These are phyloP conservation scores for Trachymyrmex cornetzi DNA, from an alignment of 1,140 invertebrate species.

Conservation along the genomic window DNA sequence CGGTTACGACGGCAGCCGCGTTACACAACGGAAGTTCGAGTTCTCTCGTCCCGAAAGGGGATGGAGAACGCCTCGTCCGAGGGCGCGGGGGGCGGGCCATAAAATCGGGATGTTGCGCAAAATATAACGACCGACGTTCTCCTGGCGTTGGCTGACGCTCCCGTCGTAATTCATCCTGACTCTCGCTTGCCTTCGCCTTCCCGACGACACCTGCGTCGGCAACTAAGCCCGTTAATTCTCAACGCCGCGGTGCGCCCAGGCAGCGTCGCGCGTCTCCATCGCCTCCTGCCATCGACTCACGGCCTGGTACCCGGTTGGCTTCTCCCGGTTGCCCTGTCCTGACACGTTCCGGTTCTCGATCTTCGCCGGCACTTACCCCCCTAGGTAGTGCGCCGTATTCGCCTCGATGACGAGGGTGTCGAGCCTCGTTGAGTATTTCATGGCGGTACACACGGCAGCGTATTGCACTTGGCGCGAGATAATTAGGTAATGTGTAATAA, in stretches of 20 bases:
- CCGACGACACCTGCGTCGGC: constrained; percentile 84
- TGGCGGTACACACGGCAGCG: background rate
- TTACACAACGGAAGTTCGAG: constrained; percentile 76
- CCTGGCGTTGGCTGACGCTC: constrained; percentile 82
- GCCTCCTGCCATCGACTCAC: constrained; percentile 71
- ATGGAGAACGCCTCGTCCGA: constrained; percentile 56
- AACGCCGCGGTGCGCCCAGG: constrained; percentile 77
- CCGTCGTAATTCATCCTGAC: constrained; percentile 83
- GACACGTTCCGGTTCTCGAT: constrained; percentile 71
- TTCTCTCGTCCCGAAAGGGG: constrained; percentile 64
- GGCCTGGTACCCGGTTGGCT: constrained; percentile 51
- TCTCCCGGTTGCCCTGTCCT: constrained; percentile 51
- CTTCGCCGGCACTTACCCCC: constrained; percentile 56
- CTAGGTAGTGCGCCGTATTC: constrained; percentile 42
- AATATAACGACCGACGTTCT: constrained; percentile 83
- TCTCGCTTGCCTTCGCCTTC: constrained; percentile 80
- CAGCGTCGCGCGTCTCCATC: constrained; percentile 71
- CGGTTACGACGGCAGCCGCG: constrained; percentile 17
- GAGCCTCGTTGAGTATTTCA: constrained; percentile 36
- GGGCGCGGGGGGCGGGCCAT: constrained; percentile 79
- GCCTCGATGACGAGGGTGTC: constrained; percentile 41
- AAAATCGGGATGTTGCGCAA: constrained; percentile 87
- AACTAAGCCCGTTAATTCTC: constrained; percentile 87
- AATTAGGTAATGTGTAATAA: constrained; percentile 38
- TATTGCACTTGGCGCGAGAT: constrained; percentile 8